Percentiles rank a stretch among this genome's conserved stretches.
Conservation (phyloP, 35 echinoderm and acorn worm genomes). For the Lytechinus pictus region DNA sequence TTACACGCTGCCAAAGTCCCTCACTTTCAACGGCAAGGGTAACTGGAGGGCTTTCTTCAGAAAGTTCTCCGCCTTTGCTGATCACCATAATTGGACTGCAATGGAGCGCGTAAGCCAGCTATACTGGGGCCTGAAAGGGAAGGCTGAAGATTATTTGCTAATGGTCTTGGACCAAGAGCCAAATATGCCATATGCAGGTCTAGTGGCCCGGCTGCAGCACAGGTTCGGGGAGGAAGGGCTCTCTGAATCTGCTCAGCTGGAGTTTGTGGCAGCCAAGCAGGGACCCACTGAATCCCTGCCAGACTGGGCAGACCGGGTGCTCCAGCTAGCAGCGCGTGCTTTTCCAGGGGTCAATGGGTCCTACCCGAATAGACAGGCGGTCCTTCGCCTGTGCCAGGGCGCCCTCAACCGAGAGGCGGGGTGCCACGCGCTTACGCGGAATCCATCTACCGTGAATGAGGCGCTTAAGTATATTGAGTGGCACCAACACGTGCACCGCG, state of each 20-base stretch:
- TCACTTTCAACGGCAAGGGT: neutral
- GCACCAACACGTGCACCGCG: neutral
- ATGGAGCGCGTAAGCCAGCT: neutral
- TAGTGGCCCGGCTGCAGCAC: neutral
- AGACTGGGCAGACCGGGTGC: neutral
- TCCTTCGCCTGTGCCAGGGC: conserved; percentile 7
- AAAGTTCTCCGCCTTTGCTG: neutral
- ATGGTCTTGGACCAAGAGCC: neutral
- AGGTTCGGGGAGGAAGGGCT: neutral
- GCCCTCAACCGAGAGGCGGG: neutral
- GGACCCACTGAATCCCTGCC: neutral
- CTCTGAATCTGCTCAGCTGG: neutral
- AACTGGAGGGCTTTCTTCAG: neutral
- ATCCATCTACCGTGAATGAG: neutral
- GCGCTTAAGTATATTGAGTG: neutral
- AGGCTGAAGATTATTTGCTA: neutral
- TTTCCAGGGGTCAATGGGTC: neutral
- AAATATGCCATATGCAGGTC: neutral
- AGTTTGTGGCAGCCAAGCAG: neutral
- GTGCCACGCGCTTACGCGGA: neutral
- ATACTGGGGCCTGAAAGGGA: neutral
- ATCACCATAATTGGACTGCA: neutral
- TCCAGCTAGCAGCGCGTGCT: neutral
- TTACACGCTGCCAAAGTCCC: neutral
- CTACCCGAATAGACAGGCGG: neutral